Conservation (phyloP, 2,113 vertebrate species). For the Sitta europaea region DNA sequence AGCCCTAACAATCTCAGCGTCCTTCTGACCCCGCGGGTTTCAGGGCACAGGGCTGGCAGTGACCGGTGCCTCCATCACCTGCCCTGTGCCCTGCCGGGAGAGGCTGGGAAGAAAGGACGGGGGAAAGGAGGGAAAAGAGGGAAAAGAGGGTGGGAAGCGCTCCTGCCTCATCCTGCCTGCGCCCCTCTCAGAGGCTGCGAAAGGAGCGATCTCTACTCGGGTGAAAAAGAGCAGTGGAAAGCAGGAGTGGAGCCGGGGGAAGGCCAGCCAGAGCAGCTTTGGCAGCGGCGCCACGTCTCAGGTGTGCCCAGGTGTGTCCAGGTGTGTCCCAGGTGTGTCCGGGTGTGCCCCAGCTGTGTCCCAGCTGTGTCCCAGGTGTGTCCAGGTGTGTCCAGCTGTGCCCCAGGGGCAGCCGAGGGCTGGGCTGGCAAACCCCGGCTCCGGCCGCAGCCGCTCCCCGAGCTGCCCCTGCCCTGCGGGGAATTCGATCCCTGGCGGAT, state of each 20-base stretch:
- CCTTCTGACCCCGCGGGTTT: background rate
- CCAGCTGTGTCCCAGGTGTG: too few species aligned
- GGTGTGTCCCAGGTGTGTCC: too few species aligned
- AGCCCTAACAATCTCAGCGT: background rate
- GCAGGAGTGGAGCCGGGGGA: accelerated
- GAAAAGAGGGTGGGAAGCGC: background rate
- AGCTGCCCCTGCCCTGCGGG: background rate
- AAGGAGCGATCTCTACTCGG: too few species aligned
- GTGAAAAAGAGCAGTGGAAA: background rate
- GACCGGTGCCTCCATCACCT: accelerated
- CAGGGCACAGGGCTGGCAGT: background rate
- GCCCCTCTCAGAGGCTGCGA: accelerated
- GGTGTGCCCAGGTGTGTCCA: too few species aligned
- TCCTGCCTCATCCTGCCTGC: background rate
- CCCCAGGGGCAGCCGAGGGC: too few species aligned
- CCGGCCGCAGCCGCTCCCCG: too few species aligned
- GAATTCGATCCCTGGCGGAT: constrained; percentile 25
- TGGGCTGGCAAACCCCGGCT: too few species aligned
- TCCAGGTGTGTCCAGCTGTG: too few species aligned
- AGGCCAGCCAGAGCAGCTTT: accelerated
- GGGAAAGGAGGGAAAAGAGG: too few species aligned
- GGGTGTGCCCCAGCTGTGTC: too few species aligned
- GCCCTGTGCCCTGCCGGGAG: background rate
- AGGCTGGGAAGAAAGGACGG: background rate
- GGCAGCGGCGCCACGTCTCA: too few species aligned